These are phyloP conservation scores for Volucella inanis DNA, from an alignment of 2,888 invertebrate genomes.

Conservation along the genomic window DNA sequence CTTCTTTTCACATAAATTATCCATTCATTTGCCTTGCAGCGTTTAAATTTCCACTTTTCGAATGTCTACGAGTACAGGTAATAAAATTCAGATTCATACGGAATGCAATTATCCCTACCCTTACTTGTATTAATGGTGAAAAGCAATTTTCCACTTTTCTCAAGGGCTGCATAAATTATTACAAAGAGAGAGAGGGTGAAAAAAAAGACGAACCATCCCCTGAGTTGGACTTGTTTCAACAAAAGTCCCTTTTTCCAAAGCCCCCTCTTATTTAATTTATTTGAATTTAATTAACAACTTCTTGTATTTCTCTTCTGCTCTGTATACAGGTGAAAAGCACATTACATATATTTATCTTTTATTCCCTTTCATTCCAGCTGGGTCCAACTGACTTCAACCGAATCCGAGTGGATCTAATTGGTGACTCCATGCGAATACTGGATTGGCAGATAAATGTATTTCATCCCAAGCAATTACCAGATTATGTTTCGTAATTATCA, in stretches of 20 bases:
- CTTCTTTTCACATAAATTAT: no score
- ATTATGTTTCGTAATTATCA: conserved; percentile 9
- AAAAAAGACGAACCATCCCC: no score
- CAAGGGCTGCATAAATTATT: background rate
- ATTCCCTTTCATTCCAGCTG: no score
- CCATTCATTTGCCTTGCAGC: background rate
- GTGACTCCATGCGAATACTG: no score
- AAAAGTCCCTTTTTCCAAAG: no score
- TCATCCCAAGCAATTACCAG: background rate
- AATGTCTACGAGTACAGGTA: background rate
- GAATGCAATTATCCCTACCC: conserved; percentile 3
- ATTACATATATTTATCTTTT: no score
- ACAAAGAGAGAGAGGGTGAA: background rate
- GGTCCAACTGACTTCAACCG: no score
- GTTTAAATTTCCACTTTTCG: background rate
- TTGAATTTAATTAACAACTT: conserved; percentile 21
- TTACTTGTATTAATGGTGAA: background rate
- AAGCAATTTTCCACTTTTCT: conserved; percentile 3
- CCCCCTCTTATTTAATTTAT: conserved; percentile 7
- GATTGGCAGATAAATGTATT: no score
- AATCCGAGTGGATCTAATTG: no score
- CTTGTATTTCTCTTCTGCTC: background rate
- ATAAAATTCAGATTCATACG: conserved; percentile 12
- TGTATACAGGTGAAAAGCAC: no score
- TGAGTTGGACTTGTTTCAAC: no score